Evolutionary conservation across 2,797 vertebrate genomes (phyloP), one percentile per base, ranked within the genome.

Genomic region (Acanthis flammea): DNA sequence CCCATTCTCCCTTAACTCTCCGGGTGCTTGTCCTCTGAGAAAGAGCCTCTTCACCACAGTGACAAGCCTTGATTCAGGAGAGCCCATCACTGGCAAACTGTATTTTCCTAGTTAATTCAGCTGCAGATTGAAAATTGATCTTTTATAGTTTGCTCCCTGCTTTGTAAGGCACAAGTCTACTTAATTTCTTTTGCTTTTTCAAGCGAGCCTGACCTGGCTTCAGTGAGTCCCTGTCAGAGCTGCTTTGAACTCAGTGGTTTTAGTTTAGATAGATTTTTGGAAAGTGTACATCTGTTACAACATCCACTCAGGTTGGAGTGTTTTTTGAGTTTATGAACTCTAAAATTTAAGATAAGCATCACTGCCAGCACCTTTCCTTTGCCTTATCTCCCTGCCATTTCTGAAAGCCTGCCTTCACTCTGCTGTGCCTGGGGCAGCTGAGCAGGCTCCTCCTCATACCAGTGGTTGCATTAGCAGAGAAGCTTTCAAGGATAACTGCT

Each of bases 401-500:
- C 81, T 90, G 80, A 80, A 86, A 91, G 72, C 54, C 70, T 72
- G 84, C 41, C 72, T 68, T 65, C 1, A 0, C 48, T 65, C 57
- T 47, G 30, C 87, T n/a, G 7, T 37, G 84, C 79, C 94, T 72
- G 80, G 66, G 89, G 89, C 84, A 95, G 75, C 82, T 33, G 81
- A 74, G 71, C 8, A 65, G 73, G 67, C 80, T 96, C 57, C 68
- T 94, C 88, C 84, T 96, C 54, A 11, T 21, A 31, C 30, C 23
- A 67, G 72, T 60, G 83, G 72, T 14, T 92, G 90, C 94, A 95
- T 94, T 95, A 95, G 91, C 79, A n/a, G 68, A 88, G 90, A 94
- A 90, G 93, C 96, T 96, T 96, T 96, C 94, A 96, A 90, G 95
- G 85, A 88, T 96, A 96, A 96, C 93, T 94, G 90, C 94, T 75